Evolutionary conservation across 2,888 invertebrate genomes (phyloP).

Genomic region (Ormyrus labotus): DNA sequence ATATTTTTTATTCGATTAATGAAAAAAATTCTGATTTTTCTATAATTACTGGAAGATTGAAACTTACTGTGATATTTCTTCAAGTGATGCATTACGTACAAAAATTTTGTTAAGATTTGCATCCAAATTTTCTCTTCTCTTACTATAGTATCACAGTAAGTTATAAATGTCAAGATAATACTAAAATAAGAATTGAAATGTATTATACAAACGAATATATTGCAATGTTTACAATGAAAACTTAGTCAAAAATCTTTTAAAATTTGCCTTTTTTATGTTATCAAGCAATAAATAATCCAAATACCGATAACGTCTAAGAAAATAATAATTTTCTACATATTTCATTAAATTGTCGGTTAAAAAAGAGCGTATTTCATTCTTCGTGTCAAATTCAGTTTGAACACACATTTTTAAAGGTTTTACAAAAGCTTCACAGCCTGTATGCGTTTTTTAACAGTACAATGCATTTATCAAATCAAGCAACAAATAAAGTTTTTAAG

Average conservation of each 20-base stretch:
- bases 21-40: background rate
- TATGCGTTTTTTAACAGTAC: background rate
- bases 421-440: conserved; percentile 8
- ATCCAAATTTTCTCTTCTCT: conserved; percentile 31
- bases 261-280: conserved; percentile 4
- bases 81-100: background rate
- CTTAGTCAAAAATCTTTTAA: conserved; percentile 1
- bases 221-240: background rate
- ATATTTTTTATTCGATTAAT: conserved; percentile 2
- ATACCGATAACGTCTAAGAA: conserved; percentile 28
- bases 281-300: conserved; percentile 17
- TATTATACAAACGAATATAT: conserved; percentile 15
- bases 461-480: background rate
- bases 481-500: background rate
- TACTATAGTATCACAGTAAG: conserved; percentile 33
- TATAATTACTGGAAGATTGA: conserved; percentile 10
- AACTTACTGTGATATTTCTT: conserved; percentile 28
- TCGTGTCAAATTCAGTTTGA: conserved; percentile 11
- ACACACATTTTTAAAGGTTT: conserved; percentile 22
- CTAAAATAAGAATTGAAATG: background rate
- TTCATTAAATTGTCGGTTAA: conserved; percentile 14
- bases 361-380: conserved; percentile 30
- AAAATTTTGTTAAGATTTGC: conserved; percentile 2
- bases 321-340: conserved; percentile 12
- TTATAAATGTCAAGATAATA: conserved; percentile 25